Evolutionary conservation across 2,113 vertebrate species (phyloP).

Genomic region (Grus americana): DNA sequence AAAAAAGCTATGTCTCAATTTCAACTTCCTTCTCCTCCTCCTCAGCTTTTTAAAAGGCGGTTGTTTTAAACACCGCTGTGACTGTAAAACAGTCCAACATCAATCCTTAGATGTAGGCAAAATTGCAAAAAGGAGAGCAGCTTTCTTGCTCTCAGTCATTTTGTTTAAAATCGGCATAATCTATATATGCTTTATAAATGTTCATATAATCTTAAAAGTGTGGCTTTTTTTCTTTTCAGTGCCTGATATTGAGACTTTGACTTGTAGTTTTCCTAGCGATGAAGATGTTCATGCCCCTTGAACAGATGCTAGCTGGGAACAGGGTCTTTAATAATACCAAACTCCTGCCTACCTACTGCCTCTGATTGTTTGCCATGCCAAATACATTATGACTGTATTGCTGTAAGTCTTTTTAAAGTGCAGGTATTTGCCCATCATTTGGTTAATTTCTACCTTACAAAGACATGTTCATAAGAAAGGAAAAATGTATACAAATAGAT

Average conservation of each 20-base stretch:
- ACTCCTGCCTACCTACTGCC: not conserved
- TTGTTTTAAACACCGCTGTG: not conserved
- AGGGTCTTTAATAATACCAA: not conserved
- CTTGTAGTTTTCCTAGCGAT: not conserved
- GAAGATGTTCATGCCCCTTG: not conserved
- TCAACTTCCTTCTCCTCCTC: not conserved
- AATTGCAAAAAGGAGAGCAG: not conserved
- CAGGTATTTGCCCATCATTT: not conserved
- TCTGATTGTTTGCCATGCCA: not conserved
- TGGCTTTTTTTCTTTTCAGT: not conserved
- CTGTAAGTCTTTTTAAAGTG: not conserved
- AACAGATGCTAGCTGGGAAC: not conserved
- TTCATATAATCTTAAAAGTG: not conserved
- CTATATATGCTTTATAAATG: not conserved
- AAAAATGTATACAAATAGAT: not conserved
- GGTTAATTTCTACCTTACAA: not conserved
- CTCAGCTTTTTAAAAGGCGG: not conserved
- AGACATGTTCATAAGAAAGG: not conserved
- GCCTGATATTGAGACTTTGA: not conserved
- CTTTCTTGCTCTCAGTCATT: not conserved
- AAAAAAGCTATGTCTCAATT: not conserved
- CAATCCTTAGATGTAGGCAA: not conserved
- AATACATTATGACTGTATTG: not conserved
- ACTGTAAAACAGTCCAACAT: not conserved
- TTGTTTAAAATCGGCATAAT: not conserved